A percentile compares a stretch with the other conserved stretches of the same genome.
These are phyloP conservation scores for Strigamia transsilvanica DNA, from an alignment of 2,888 invertebrate genomes.

Conservation along the genomic window DNA sequence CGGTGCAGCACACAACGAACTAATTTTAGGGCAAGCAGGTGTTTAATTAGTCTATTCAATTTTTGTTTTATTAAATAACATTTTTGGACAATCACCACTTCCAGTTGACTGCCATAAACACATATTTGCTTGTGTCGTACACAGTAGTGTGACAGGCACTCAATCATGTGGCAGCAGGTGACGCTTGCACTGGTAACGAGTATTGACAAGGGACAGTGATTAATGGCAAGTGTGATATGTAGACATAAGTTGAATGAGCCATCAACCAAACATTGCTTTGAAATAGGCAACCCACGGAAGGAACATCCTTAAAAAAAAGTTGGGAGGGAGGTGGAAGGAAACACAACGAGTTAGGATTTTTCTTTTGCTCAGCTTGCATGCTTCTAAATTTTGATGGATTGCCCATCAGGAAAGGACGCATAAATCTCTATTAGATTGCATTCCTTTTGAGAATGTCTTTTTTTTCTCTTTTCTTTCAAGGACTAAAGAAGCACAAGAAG, in stretches of 20 bases:
- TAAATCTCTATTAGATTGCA: constrained; percentile 49
- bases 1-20: too few species aligned
- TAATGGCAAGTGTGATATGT: constrained; percentile 45
- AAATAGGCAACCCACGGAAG: constrained; percentile 13
- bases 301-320: constrained; percentile 7
- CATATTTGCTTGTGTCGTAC: constrained; percentile 41
- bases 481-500: constrained; percentile 92
- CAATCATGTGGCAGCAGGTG: constrained; percentile 43
- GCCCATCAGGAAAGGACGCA: constrained; percentile 46
- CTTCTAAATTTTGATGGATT: constrained; percentile 45
- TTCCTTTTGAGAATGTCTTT: constrained; percentile 45
- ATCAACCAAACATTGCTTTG: constrained; percentile 46
- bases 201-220: constrained; percentile 49
- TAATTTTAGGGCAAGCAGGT: background rate
- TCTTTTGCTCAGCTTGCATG: constrained; percentile 43
- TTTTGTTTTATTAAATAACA: background rate
- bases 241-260: constrained; percentile 43
- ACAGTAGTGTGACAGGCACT: constrained; percentile 35
- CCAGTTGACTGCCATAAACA: constrained; percentile 37
- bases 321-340: background rate
- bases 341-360: constrained; percentile 40
- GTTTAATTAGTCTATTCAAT: background rate
- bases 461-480: constrained; percentile 63
- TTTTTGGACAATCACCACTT: constrained; percentile 37
- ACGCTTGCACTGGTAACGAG: constrained; percentile 32